These are phyloP conservation scores for Anarrhichthys ocellatus DNA, from an alignment of 2,113 vertebrate species.

Conservation along the genomic window DNA sequence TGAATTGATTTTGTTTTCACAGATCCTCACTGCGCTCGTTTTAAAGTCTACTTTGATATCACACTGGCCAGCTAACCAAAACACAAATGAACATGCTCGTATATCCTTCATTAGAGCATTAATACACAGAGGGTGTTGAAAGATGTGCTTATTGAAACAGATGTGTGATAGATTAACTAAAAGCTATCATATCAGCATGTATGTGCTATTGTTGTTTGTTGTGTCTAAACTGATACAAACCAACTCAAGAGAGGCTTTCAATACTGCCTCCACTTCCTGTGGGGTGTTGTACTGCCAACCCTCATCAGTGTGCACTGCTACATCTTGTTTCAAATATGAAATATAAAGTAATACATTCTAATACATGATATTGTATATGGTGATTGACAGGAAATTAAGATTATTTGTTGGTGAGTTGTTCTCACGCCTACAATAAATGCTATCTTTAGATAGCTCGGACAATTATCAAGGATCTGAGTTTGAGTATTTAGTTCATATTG, in stretches of 20 bases:
- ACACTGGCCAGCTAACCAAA: not conserved
- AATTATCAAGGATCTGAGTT: not conserved
- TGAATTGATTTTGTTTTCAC: not conserved
- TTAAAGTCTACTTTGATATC: not conserved
- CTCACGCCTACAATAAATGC: not conserved
- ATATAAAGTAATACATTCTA: not conserved
- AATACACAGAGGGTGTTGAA: not conserved
- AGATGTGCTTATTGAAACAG: not conserved
- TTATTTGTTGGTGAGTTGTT: not conserved
- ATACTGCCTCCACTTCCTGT: not conserved
- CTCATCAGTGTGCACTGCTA: not conserved
- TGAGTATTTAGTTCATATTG: not conserved
- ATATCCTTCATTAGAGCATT: not conserved
- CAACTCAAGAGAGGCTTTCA: not conserved
- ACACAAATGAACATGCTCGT: not conserved
- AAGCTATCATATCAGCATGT: not conserved
- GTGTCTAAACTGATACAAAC: conserved; percentile 1
- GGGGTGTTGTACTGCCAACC: not conserved
- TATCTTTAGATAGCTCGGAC: not conserved
- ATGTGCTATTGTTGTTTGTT: conserved; percentile 4
- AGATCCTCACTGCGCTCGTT: not conserved
- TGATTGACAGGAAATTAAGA: not conserved
- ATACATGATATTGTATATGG: not conserved
- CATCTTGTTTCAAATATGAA: not conserved
- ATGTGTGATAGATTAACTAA: not conserved